A percentile compares a stretch with the other conserved stretches of the same genome.
Conservation (phyloP, 2,797 vertebrate genomes). For the Xiphorhynchus erythropygius region DNA sequence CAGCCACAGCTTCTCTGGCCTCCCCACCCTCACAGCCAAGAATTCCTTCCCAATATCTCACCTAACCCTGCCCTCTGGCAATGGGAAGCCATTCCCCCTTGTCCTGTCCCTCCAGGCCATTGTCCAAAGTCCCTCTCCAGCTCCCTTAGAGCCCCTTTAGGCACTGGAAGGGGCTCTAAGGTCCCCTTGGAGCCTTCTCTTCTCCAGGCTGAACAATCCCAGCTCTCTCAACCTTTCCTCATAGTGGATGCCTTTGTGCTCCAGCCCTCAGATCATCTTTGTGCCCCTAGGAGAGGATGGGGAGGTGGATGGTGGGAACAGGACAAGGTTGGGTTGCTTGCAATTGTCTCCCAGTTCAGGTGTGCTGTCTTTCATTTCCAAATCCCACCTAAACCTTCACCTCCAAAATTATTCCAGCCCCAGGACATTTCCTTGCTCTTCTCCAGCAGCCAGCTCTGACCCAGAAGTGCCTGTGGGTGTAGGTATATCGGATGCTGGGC, state of each 20-base stretch:
- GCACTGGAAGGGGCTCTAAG: neutral
- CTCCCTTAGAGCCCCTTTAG: neutral
- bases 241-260: neutral
- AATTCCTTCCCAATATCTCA: neutral
- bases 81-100: neutral
- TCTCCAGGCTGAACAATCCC: neutral
- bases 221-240: neutral
- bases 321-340: neutral
- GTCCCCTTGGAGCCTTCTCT: neutral
- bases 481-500: neutral
- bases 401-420: neutral
- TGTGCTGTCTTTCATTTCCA: neutral
- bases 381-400: neutral
- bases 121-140: neutral
- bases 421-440: neutral
- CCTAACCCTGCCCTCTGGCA: neutral
- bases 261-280: neutral
- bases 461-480: neutral
- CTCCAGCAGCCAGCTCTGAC: neutral
- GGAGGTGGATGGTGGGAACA: neutral
- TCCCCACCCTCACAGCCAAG: neutral
- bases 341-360: neutral
- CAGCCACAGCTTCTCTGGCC: neutral
- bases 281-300: neutral
- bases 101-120: neutral